Evolutionary conservation across 1,140 invertebrate genomes (phyloP).

Genomic region (Sarcophaga peregrina): DNA sequence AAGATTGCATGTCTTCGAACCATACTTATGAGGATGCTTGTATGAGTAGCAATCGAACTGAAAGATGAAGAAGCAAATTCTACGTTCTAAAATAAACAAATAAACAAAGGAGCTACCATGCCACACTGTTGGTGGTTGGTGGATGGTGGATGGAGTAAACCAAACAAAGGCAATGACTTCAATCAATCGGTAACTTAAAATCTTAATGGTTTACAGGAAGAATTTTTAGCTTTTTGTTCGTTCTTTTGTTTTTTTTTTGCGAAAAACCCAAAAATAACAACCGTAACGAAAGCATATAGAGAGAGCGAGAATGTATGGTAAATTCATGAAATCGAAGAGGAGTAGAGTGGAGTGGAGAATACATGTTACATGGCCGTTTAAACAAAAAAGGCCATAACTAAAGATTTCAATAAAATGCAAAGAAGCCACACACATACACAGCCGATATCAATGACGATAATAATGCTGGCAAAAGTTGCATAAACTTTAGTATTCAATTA

Average conservation of each 20-base stretch:
- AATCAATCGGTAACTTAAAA: slow-evolving; percentile 41
- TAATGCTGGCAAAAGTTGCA: not conserved
- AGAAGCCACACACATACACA: not conserved
- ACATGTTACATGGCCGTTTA: not conserved
- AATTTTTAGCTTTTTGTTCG: not conserved
- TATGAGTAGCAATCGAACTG: not conserved
- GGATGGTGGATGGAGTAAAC: not conserved
- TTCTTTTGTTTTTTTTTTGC: too few species aligned
- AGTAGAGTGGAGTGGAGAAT: too few species aligned
- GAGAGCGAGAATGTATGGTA: too few species aligned
- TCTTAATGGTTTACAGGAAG: slow-evolving; percentile 38
- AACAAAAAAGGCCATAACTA: not conserved
- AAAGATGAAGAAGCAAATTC: not conserved
- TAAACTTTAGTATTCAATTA: not conserved
- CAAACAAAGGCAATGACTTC: slow-evolving; percentile 20
- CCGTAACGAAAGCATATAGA: not conserved
- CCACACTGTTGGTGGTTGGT: not conserved
- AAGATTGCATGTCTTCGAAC: slow-evolving; percentile 35
- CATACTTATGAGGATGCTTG: not conserved
- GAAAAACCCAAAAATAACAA: not conserved
- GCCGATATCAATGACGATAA: too few species aligned
- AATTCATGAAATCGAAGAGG: too few species aligned
- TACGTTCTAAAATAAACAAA: slow-evolving; percentile 14
- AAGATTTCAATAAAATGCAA: not conserved
- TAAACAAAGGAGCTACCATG: not conserved